Conservation (phyloP, 2,888 invertebrate genomes). For the Tryphoninae sp. region DNA sequence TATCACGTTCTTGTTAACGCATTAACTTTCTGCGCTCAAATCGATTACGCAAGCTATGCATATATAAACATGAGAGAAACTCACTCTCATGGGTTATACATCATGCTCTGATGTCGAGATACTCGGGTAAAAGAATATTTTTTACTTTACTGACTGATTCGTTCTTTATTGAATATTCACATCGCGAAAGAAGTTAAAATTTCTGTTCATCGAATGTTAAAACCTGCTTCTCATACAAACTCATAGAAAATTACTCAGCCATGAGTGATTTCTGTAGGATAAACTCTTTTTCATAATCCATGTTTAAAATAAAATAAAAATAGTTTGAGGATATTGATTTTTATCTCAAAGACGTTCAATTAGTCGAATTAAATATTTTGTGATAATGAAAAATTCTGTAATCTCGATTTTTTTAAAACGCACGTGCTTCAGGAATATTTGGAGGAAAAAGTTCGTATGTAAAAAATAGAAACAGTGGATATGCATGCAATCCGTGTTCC, state of each 20-base stretch:
- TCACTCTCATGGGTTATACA: not conserved
- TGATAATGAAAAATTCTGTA: too few species aligned
- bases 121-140: not conserved
- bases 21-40: constrained; percentile 13
- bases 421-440: constrained; percentile 51
- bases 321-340: too few species aligned
- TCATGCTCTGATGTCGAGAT: constrained; percentile 1
- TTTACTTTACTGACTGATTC: not conserved
- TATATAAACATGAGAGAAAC: constrained; percentile 36
- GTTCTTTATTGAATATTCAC: constrained; percentile 18
- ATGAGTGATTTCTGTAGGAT: too few species aligned
- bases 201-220: too few species aligned
- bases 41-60: constrained; percentile 19
- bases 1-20: not conserved
- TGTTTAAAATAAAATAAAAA: too few species aligned
- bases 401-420: constrained; percentile 43
- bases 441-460: constrained; percentile 44
- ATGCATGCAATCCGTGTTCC: constrained; percentile 28
- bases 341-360: too few species aligned
- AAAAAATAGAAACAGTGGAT: constrained; percentile 27
- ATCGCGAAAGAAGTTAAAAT: too few species aligned
- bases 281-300: too few species aligned
- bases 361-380: too few species aligned
- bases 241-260: too few species aligned
- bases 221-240: too few species aligned